Percentiles rank a stretch among this genome's conserved stretches.
These are phyloP conservation scores for Montipora efflorescens DNA, from an alignment of 64 coral and sea anemone genomes.

Conservation along the genomic window DNA sequence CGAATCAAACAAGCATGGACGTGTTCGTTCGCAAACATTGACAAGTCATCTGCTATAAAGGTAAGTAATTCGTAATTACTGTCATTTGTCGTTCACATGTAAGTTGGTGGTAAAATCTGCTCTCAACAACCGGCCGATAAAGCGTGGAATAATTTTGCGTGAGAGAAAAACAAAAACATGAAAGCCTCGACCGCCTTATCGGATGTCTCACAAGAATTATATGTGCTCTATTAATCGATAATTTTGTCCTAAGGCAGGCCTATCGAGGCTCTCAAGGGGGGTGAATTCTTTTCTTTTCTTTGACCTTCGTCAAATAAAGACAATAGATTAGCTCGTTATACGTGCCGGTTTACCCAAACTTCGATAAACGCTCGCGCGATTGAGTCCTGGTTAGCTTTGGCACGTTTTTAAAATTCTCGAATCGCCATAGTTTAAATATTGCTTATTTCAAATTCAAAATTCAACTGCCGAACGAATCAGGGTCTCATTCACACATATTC, in stretches of 20 bases:
- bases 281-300: not conserved
- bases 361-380: no score
- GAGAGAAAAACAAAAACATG: no score
- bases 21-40: slow-evolving; percentile 44
- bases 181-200: no score
- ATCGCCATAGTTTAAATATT: no score
- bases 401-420: no score
- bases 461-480: no score
- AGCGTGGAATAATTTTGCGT: not conserved
- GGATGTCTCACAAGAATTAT: no score
- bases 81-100: no score
- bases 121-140: not conserved
- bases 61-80: not conserved
- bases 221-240: no score
- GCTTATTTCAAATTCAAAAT: no score
- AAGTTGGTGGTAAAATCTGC: not conserved
- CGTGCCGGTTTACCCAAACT: not conserved
- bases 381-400: not conserved
- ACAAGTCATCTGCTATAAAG: not conserved
- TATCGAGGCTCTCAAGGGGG: not conserved
- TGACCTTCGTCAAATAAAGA: slow-evolving; percentile 17
- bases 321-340: not conserved
- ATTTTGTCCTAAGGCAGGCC: not conserved
- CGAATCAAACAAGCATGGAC: slow-evolving; percentile 49
- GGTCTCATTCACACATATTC: no score